Conservation (phyloP, 2,888 invertebrate species). For the Dicyrtomina minuta region DNA sequence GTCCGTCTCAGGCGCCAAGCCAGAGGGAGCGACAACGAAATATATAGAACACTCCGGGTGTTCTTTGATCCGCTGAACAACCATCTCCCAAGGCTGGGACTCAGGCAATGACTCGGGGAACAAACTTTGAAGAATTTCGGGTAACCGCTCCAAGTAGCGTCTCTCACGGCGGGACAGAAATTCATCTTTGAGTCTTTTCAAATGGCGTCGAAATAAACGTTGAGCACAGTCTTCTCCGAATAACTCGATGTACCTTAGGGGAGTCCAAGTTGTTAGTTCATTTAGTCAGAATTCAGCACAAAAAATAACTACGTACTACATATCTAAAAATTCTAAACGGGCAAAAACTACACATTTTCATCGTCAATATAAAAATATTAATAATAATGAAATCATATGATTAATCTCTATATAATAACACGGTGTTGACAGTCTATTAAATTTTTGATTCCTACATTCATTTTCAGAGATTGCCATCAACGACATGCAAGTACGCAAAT, state of each 20-base stretch:
- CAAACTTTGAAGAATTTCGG: conserved; percentile 70
- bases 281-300: background rate
- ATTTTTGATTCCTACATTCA: too few species aligned
- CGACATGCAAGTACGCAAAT: too few species aligned
- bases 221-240: conserved; percentile 84
- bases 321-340: background rate
- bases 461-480: too few species aligned
- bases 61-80: conserved; percentile 77
- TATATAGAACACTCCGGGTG: conserved; percentile 93
- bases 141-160: conserved; percentile 74
- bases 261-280: too few species aligned
- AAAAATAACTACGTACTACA: background rate
- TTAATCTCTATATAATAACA: background rate
- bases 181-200: conserved; percentile 78
- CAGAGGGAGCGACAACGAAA: conserved; percentile 76
- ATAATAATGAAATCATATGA: background rate
- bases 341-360: too few species aligned
- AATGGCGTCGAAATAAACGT: conserved; percentile 74
- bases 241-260: conserved; percentile 75
- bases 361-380: background rate
- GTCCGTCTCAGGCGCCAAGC: conserved; percentile 60
- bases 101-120: conserved; percentile 65
- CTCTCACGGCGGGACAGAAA: conserved; percentile 74
- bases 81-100: conserved; percentile 67
- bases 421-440: too few species aligned